A percentile compares a stretch with the other conserved stretches of the same genome.
These are phyloP conservation scores for Hermatobates lingyangjiaoensis DNA, from an alignment of 1,140 invertebrate genomes.

Conservation along the genomic window DNA sequence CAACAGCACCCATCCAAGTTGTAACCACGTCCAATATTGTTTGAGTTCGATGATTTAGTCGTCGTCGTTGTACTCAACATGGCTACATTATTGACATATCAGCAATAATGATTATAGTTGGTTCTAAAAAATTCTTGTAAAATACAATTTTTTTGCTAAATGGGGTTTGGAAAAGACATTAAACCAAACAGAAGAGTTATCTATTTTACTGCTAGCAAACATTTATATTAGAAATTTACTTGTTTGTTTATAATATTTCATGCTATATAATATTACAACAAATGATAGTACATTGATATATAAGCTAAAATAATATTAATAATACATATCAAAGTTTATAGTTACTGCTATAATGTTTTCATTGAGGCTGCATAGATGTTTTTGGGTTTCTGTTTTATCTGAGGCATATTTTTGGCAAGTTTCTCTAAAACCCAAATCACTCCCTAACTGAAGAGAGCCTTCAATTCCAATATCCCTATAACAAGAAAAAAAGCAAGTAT, in stretches of 20 bases:
- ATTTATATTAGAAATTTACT: neutral
- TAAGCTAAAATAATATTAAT: neutral
- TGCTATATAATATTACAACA: neutral
- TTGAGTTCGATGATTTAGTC: too few species aligned
- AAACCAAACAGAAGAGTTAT: neutral
- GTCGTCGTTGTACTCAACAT: too few species aligned
- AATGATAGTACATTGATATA: neutral
- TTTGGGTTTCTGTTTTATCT: slow-evolving; percentile 33
- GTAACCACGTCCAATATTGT: too few species aligned
- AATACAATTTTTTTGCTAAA: too few species aligned
- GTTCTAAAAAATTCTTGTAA: too few species aligned
- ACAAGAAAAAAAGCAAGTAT: neutral
- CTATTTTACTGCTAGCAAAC: neutral
- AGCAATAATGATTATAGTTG: too few species aligned
- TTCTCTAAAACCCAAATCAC: slow-evolving; percentile 23
- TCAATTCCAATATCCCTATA: slow-evolving; percentile 3
- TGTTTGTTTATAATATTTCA: neutral
- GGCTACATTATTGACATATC: too few species aligned
- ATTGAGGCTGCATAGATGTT: slow-evolving; percentile 32
- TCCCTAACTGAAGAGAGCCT: neutral
- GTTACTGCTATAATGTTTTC: slow-evolving; percentile 27
- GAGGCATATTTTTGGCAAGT: slow-evolving; percentile 34
- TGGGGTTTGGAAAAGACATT: neutral
- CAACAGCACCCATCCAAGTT: too few species aligned
- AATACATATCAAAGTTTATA: neutral